A percentile compares a stretch with the other conserved stretches of the same genome.
These are phyloP conservation scores for Enteromius trimaculatus DNA, from an alignment of 2,797 vertebrate genomes.

Conservation along the genomic window DNA sequence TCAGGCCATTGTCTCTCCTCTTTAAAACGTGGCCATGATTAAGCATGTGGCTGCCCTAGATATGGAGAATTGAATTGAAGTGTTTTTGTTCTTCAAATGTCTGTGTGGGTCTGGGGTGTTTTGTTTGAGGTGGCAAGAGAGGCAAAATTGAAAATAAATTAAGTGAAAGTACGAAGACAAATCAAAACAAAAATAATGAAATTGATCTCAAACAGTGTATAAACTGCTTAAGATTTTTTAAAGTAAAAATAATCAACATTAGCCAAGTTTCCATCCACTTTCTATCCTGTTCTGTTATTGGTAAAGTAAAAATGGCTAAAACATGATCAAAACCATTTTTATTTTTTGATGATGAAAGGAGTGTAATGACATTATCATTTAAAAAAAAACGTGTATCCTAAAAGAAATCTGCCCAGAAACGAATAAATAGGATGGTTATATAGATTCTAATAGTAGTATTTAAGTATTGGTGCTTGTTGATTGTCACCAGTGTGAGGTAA, in stretches of 20 bases:
- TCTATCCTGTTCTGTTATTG: neutral
- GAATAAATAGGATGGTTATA: neutral
- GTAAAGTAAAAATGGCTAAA: neutral
- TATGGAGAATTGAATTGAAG: slow-evolving; percentile 4
- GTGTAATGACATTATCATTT: neutral
- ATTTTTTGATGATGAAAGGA: neutral
- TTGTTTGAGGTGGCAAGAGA: neutral
- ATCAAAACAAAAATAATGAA: slow-evolving; percentile 19
- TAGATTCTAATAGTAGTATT: neutral
- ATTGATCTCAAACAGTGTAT: neutral
- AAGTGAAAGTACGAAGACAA: neutral
- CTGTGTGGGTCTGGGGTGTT: neutral
- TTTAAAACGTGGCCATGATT: slow-evolving; percentile 48
- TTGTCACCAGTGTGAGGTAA: neutral
- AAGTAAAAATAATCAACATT: neutral
- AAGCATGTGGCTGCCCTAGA: slow-evolving; percentile 39
- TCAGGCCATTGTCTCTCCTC: slow-evolving; percentile 45
- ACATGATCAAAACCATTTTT: neutral
- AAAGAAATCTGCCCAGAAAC: neutral
- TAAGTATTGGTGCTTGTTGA: neutral
- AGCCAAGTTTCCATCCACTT: slow-evolving; percentile 6
- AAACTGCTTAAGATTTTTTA: neutral
- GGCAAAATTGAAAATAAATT: neutral
- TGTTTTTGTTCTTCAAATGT: neutral
- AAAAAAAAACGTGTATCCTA: no score